Base-by-base conservation (phyloP, 2,113 vertebrate genomes). In the Xenus cinereus region DNA sequence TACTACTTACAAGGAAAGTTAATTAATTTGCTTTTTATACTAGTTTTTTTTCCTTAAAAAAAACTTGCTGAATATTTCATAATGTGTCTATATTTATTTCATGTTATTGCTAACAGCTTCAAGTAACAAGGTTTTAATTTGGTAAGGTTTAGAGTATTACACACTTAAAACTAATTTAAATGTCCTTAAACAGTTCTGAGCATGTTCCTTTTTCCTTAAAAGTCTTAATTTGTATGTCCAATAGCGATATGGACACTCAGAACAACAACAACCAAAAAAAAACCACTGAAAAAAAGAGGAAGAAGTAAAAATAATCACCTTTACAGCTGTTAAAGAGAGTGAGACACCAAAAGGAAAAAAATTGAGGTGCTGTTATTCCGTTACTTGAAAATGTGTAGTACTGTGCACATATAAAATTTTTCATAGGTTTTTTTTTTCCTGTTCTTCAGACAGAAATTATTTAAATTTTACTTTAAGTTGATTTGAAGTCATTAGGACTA, bases 11-110 rank as follows among this genome's bases (percentile, higher is more conserved):
- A 83, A 87, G 24, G 56, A 59, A 93, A 91, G 46, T 83, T 92
- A 95, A 95, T 94, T 89, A 68, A 94, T 95, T 88, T 71, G 27
- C 17, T 26, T 45, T 90, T 84, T 57, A 28, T 66, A 33, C 45
- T 87, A 56, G 2, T 1, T 84, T 78, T 88, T 87, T 66, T 59
- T 59, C 2, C 2, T 14, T 20, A 54, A 81, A 86, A 53, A 59
- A 80, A 51, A 2, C 28, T 64, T 73, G 15, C 32, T 89, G 54
- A 91, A 51, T 85, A 23, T 19, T 80, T 93, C 46, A 64, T 84
- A 81, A 33, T 14, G 69, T 83, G 5, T 69, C 10, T 59, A 39
- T 62, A 14, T 67, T 83, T 92, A 35, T 86, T 95, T 93, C 48
- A 53, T 67, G 12, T 45, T 76, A 57, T n/a, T 82, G 39, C 46